Conservation (phyloP, 2,888 invertebrate genomes). For the Drosophila melanosoma region DNA sequence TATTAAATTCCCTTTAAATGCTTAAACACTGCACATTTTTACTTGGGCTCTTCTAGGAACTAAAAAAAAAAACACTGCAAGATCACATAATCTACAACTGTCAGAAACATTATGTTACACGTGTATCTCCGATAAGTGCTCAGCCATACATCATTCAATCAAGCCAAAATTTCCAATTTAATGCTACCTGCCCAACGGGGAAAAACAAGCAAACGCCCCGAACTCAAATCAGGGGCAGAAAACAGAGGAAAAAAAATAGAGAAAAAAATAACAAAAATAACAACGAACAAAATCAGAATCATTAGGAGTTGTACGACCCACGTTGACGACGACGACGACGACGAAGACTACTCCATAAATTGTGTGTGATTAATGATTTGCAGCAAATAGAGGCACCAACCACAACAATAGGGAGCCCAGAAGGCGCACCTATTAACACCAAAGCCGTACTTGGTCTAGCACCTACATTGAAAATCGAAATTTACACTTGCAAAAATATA, state of each 20-base stretch:
- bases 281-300: constrained; percentile 42
- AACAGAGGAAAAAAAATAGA: neutral
- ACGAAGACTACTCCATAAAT: constrained; percentile 62
- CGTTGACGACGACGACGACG: constrained; percentile 44
- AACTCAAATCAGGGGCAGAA: constrained; percentile 7
- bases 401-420: constrained; percentile 70
- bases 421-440: constrained; percentile 78
- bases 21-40: neutral
- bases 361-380: constrained; percentile 70
- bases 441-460: constrained; percentile 53
- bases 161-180: constrained; percentile 28
- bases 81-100: constrained; percentile 54
- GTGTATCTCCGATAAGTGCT: constrained; percentile 50
- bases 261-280: neutral
- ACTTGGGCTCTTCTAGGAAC: constrained; percentile 36
- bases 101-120: constrained; percentile 58
- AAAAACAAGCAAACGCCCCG: constrained; percentile 11
- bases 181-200: constrained; percentile 57
- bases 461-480: constrained; percentile 45
- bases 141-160: constrained; percentile 63
- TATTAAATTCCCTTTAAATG: constrained; percentile 7
- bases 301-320: constrained; percentile 50
- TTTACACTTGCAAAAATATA: neutral
- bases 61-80: constrained; percentile 3
- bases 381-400: constrained; percentile 66